Conservation (phyloP, 2,797 vertebrate genomes). For the Bovichtus variegatus region DNA sequence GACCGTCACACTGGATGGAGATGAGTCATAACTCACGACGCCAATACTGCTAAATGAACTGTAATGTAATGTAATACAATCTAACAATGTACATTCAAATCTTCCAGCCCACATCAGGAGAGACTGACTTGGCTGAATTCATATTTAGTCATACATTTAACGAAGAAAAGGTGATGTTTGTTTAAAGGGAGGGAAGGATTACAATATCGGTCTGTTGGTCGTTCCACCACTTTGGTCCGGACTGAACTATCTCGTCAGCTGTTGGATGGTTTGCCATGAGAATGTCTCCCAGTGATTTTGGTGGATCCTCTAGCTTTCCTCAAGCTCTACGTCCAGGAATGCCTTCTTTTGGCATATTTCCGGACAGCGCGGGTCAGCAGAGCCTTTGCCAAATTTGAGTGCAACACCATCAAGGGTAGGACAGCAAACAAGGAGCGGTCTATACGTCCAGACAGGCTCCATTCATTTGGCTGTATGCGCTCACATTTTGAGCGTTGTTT, state of each 20-base stretch:
- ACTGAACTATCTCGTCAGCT: not conserved
- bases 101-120: not conserved
- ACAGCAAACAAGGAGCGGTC: too few relatives aligned
- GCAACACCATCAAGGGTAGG: too few relatives aligned
- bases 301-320: not conserved
- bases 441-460: too few relatives aligned
- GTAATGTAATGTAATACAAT: too few relatives aligned
- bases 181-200: not conserved
- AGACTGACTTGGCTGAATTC: not conserved
- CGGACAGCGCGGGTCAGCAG: too few relatives aligned
- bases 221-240: not conserved
- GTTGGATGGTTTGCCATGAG: not conserved
- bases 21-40: slow-evolving; percentile 1
- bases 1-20: not conserved
- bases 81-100: not conserved
- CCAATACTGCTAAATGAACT: too few relatives aligned
- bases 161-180: not conserved
- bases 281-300: not conserved
- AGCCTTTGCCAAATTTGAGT: too few relatives aligned
- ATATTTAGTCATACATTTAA: not conserved
- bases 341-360: too few relatives aligned
- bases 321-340: too few relatives aligned
- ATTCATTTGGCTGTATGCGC: too few relatives aligned
- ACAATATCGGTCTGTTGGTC: not conserved
- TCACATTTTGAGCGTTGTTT: too few relatives aligned